phyloP scores from a whole-genome alignment of 2,888 invertebrate genomes.

The Lepidochitona cinerea region DNA sequence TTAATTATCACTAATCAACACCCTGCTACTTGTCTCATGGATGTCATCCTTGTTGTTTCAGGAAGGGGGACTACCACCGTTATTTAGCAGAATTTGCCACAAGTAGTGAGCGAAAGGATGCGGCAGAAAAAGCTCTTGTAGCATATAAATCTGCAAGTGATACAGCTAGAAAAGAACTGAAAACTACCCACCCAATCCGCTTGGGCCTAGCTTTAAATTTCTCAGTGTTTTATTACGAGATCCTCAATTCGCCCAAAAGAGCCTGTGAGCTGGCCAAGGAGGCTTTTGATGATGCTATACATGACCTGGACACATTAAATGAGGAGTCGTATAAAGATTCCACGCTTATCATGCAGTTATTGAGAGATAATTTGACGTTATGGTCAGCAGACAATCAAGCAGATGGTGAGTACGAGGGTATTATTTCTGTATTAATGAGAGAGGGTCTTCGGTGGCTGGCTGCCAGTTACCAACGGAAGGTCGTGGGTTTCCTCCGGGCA shows the following conservation, averaged over 20 bases:
- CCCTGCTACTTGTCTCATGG: no score
- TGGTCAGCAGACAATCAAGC: slow-evolving; percentile 96
- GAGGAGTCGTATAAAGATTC: slow-evolving; percentile 99
- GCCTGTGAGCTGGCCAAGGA: slow-evolving; percentile 95
- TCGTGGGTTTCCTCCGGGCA: no score
- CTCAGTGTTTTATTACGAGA: slow-evolving; percentile 99
- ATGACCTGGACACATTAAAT: slow-evolving; percentile 96
- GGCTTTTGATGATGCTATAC: slow-evolving; percentile 99
- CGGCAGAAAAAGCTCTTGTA: slow-evolving; percentile 93
- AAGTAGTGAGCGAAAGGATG: slow-evolving; percentile 96
- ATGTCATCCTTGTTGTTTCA: slow-evolving; percentile 56
- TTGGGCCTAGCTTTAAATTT: slow-evolving; percentile 98
- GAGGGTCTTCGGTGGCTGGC: not conserved
- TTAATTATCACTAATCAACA: no score
- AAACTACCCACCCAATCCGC: slow-evolving; percentile 96
- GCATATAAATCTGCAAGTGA: slow-evolving; percentile 98
- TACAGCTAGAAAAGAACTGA: slow-evolving; percentile 96
- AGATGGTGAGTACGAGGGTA: slow-evolving; percentile 45
- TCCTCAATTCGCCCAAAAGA: slow-evolving; percentile 97
- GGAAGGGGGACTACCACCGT: slow-evolving; percentile 96
- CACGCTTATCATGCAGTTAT: slow-evolving; percentile 98
- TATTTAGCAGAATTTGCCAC: slow-evolving; percentile 99
- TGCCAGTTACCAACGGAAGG: not conserved
- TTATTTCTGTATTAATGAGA: no score
- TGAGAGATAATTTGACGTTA: slow-evolving; percentile 98